These are phyloP conservation scores for Plecturocebus donacophilus DNA, from an alignment of 2,113 vertebrate species.

Conservation along the genomic window DNA sequence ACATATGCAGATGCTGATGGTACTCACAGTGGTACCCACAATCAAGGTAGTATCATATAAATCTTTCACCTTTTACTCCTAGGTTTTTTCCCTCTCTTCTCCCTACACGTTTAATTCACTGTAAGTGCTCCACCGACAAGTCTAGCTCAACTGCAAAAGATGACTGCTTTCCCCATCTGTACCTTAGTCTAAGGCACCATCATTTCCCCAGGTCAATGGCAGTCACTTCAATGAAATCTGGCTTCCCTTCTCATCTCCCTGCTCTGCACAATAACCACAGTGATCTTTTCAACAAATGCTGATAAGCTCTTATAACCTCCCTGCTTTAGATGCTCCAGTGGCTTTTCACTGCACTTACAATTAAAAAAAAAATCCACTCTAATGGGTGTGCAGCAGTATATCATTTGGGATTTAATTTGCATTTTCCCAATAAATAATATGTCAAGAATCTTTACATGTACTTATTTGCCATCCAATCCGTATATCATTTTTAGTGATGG, in stretches of 20 bases:
- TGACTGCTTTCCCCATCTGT: no score
- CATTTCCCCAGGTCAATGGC: not conserved
- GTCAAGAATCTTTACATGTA: not conserved
- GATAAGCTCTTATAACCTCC: not conserved
- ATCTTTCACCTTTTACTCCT: not conserved
- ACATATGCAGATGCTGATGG: not conserved
- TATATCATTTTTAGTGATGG: not conserved
- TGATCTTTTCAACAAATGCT: not conserved
- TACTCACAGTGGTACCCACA: not conserved
- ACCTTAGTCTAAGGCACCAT: no score
- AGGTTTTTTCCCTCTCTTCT: not conserved
- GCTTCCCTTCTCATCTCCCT: not conserved
- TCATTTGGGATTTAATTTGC: not conserved
- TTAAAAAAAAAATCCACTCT: not conserved
- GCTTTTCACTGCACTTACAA: not conserved
- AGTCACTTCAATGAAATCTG: not conserved
- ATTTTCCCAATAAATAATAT: not conserved
- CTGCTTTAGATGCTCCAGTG: no score
- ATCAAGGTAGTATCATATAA: not conserved
- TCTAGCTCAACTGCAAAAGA: not conserved
- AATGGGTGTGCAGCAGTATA: not conserved
- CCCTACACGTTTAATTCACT: not conserved
- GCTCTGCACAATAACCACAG: not conserved
- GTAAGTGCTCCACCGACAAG: not conserved
- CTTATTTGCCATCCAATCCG: not conserved